Evolutionary conservation across 2,113 vertebrate genomes (phyloP).

Genomic region (Budorcas taxicolor): DNA sequence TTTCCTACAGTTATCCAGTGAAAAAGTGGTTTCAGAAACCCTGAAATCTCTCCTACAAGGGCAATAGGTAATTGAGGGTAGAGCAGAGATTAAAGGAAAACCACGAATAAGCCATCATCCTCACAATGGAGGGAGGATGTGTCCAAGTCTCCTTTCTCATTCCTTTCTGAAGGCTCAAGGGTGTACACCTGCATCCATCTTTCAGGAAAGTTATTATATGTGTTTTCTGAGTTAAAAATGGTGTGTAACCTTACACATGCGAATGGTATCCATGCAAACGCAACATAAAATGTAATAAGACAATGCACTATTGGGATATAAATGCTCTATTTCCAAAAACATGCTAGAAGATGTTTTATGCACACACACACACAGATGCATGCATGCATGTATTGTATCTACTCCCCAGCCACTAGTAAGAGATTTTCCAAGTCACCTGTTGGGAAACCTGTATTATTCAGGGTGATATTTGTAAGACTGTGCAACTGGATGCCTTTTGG

Average conservation of each 20-base stretch:
- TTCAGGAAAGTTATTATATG: neutral
- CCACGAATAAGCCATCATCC: neutral
- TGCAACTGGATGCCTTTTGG: neutral
- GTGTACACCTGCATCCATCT: neutral
- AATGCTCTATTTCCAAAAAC: neutral
- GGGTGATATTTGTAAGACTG: neutral
- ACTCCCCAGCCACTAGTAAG: neutral
- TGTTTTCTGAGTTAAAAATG: neutral
- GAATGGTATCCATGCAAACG: neutral
- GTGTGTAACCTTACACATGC: neutral
- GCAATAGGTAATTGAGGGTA: neutral
- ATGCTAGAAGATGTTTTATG: neutral
- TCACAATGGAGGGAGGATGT: fast-evolving
- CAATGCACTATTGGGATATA: neutral
- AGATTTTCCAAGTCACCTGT: neutral
- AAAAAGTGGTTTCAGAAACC: neutral
- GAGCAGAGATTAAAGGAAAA: neutral
- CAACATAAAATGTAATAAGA: neutral
- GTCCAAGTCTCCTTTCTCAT: neutral
- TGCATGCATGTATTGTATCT: neutral
- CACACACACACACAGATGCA: neutral
- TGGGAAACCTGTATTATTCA: neutral
- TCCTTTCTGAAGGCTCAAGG: neutral
- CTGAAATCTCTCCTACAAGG: neutral
- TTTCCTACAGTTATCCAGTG: neutral